A percentile compares a stretch with the other conserved stretches of the same genome.
phyloP scores from a whole-genome alignment of 2,888 invertebrate species.

The Allophyes oxyacanthae region DNA sequence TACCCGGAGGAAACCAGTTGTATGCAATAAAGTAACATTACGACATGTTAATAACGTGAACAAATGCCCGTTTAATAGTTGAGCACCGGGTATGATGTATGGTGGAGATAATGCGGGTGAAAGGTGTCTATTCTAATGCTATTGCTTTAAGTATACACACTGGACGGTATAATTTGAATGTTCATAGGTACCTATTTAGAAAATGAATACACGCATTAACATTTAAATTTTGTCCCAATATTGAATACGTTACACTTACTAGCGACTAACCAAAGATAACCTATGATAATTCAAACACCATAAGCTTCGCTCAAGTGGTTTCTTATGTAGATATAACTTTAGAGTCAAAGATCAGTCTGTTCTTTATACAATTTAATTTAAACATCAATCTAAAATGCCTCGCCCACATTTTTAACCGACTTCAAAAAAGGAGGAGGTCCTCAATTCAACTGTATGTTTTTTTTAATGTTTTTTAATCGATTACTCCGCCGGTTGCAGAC shows the following conservation, averaged over 20 bases:
- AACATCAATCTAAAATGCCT: background rate
- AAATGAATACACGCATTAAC: conserved; percentile 26
- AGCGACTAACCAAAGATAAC: no score
- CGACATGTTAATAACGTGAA: conserved; percentile 79
- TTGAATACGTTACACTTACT: background rate
- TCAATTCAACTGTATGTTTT: no score
- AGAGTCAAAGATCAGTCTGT: no score
- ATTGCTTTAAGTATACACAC: conserved; percentile 22
- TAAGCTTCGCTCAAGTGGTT: no score
- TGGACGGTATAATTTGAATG: conserved; percentile 16
- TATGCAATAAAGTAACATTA: conserved; percentile 75
- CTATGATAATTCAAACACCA: no score
- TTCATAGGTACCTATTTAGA: conserved; percentile 15
- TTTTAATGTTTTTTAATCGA: no score
- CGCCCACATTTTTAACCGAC: background rate
- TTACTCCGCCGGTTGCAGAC: no score
- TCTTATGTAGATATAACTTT: no score
- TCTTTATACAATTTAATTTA: no score
- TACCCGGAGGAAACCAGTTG: conserved; percentile 73
- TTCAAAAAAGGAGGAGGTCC: no score
- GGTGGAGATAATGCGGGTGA: conserved; percentile 47
- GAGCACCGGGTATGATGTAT: conserved; percentile 56
- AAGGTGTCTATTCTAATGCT: conserved; percentile 48
- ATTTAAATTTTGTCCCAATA: conserved; percentile 10
- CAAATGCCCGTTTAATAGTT: conserved; percentile 75